Base-by-base conservation (phyloP, 2,113 vertebrate genomes). In the Burhinus bistriatus region DNA sequence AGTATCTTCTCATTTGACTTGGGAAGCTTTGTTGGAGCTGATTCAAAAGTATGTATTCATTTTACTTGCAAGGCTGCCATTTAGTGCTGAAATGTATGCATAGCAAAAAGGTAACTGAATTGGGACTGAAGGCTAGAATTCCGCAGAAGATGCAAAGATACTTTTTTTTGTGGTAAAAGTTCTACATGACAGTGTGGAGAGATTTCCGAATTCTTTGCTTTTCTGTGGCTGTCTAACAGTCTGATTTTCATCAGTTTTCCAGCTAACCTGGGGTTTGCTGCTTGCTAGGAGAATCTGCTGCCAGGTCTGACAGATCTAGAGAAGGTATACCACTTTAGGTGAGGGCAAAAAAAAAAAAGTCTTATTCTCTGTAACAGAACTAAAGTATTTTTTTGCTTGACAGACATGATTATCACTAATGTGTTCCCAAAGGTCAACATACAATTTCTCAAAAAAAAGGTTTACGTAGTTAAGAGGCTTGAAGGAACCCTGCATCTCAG, bases 361-460 rank as follows among this genome's bases (percentile, higher is more conserved):
- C 15, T 59, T 81, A 27, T 12, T 68, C 11, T 52, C 17, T 20
- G 18, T 30, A 70, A 25, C 2, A 70, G 44, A 81, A 16, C 26
- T 44, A 7, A 65, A 45, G 30, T 22, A 16, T 9, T 59, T 55
- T 36, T 21, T 42, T 44, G 27, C 32, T 77, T 69, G 80, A 5
- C 30, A 61, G 49, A 11, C 0, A 0, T 14, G 11, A 23, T 81
- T 72, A 22, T 58, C 16, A 27, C 40, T 45, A 5, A 2, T 42
- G 15, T 66, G 22, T 54, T 89, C 34, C 51, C 42, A 52, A 8
- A 32, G 44, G 29, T 57, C 49, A 42, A 0, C 0, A 2, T 62
- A 3, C 30, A 17, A 27, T 30, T 84, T 83, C 12, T 65, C 47
- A 12, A 13, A 5, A 13, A 5, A 14, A 38, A 78, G 8, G 5